Percentiles rank a stretch among this genome's conserved stretches.
These are phyloP conservation scores for Calliscelio sp. DNA, from an alignment of 2,888 invertebrate species.

Conservation along the genomic window DNA sequence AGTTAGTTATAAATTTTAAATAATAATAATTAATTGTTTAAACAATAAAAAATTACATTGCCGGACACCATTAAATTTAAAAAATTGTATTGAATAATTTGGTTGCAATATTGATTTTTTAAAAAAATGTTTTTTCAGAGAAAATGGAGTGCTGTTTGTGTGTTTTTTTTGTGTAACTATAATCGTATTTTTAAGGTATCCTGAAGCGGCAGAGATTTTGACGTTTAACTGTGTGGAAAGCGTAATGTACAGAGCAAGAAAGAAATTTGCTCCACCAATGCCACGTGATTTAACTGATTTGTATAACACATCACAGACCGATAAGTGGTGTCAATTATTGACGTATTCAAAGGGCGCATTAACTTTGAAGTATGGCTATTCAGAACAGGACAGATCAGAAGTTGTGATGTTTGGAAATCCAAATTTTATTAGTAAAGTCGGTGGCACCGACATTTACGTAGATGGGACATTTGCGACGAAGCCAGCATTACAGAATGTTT, in stretches of 20 bases:
- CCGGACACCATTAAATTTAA: no score
- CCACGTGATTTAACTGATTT: not conserved
- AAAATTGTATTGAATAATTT: no score
- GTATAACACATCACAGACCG: not conserved
- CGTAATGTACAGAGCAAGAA: not conserved
- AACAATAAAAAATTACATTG: no score
- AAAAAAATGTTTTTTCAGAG: no score
- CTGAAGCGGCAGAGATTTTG: not conserved
- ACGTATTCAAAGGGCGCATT: not conserved
- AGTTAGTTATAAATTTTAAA: no score
- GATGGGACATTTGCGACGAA: conserved; percentile 19
- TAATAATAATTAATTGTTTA: no score
- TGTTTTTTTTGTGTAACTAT: no score
- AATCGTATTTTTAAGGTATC: not conserved
- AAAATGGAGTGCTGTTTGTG: no score
- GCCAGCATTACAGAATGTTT: not conserved
- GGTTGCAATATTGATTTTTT: no score
- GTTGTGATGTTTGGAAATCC: conserved; percentile 7
- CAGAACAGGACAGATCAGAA: conserved; percentile 1
- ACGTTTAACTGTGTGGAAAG: not conserved
- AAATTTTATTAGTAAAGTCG: not conserved
- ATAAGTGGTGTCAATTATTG: not conserved
- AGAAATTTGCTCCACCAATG: not conserved
- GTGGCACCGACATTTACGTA: not conserved
- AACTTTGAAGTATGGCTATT: no score